A percentile compares a stretch with the other conserved stretches of the same genome.
These are phyloP conservation scores for Drosophila elegans DNA, from an alignment of 1,140 invertebrate genomes.

Conservation along the genomic window DNA sequence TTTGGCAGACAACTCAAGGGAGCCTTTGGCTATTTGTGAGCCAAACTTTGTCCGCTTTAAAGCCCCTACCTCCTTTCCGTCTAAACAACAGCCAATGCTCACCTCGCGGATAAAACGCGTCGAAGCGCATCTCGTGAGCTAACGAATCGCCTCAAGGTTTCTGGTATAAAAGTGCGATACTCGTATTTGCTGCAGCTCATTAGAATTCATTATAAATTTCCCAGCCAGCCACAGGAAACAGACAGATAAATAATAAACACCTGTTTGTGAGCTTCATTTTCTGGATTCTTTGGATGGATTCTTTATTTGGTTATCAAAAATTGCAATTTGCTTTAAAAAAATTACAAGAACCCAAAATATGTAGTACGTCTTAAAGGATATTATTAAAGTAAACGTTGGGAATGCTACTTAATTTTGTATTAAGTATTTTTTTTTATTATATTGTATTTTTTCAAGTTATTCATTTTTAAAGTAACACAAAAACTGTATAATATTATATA, in stretches of 20 bases:
- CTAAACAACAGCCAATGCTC: not conserved
- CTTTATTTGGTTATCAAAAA: not conserved
- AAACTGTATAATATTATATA: too few species aligned
- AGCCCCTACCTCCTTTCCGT: not conserved
- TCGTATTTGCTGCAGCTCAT: constrained; percentile 52
- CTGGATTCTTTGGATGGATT: not conserved
- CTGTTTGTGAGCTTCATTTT: constrained; percentile 33
- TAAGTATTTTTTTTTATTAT: too few species aligned
- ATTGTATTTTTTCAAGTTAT: too few species aligned
- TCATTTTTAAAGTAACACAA: too few species aligned
- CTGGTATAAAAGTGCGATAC: constrained; percentile 6
- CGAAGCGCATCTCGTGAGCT: constrained; percentile 51
- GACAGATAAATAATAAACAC: constrained; percentile 56
- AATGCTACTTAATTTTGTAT: too few species aligned
- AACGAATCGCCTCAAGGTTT: constrained; percentile 60
- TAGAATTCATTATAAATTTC: constrained; percentile 71
- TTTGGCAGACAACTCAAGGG: constrained; percentile 51
- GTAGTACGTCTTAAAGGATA: too few species aligned
- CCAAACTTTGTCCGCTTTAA: constrained; percentile 45
- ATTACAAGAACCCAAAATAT: too few species aligned
- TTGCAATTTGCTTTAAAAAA: too few species aligned
- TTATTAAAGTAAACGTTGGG: too few species aligned
- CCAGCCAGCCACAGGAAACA: constrained; percentile 1
- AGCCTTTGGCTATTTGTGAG: constrained; percentile 66
- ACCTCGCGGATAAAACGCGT: constrained; percentile 41